These are phyloP conservation scores for Dilophus febrilis DNA, from an alignment of 2,888 invertebrate genomes.

Conservation along the genomic window DNA sequence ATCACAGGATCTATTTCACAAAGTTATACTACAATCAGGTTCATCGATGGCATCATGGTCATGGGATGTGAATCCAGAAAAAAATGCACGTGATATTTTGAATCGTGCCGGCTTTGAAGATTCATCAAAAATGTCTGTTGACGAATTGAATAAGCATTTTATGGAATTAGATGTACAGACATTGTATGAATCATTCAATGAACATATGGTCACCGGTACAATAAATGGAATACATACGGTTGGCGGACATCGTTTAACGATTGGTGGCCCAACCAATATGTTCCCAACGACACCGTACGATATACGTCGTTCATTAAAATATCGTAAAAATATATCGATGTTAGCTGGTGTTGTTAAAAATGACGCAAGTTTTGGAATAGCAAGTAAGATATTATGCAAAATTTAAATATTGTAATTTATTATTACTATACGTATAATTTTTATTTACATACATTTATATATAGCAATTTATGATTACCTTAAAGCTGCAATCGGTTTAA, in stretches of 20 bases:
- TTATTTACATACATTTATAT: too few species aligned
- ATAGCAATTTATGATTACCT: too few species aligned
- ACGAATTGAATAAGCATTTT: conserved; percentile 25
- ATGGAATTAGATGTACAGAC: conserved; percentile 22
- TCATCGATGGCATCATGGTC: conserved; percentile 33
- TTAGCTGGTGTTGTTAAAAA: conserved; percentile 32
- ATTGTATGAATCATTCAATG: conserved; percentile 25
- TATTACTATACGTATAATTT: too few species aligned
- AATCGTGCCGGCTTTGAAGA: conserved; percentile 20
- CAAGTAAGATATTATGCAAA: neutral
- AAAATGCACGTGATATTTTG: conserved; percentile 26
- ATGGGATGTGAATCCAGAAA: conserved; percentile 24
- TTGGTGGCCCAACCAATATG: conserved; percentile 16
- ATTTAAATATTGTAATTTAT: too few species aligned
- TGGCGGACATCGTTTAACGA: conserved; percentile 23
- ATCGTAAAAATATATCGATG: conserved; percentile 25
- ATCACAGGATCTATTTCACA: conserved; percentile 29
- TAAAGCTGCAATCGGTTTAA: too few species aligned
- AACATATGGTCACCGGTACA: conserved; percentile 19
- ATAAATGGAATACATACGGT: conserved; percentile 17
- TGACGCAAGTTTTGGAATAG: conserved; percentile 29
- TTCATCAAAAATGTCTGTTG: conserved; percentile 18
- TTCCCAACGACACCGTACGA: conserved; percentile 24
- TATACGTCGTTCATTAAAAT: conserved; percentile 20
- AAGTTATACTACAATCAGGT: conserved; percentile 36